Evolutionary conservation across 2,797 vertebrate species (phyloP), one percentile per base, ranked within the genome.

Genomic region (Pipistrellus pygmaeus): DNA sequence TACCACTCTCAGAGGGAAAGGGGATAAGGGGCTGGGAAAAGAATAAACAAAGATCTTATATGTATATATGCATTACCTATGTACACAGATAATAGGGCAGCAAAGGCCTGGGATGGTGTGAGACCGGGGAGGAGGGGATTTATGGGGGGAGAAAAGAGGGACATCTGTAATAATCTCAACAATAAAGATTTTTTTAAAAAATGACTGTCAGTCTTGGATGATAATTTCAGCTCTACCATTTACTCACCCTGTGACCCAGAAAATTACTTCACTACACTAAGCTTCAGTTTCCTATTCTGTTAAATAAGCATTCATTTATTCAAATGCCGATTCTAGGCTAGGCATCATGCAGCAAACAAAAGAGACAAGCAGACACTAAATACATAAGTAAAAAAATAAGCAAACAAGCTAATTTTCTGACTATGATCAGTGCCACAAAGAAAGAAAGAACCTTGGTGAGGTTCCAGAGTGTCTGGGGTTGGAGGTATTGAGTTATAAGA

Each of bases 271-370:
- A 30, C 18, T 6, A 6, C 51, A 21, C 89, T 27, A 27, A 76
- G 73, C 66, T 82, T 93, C 68, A n/a, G 51, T 90, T 96, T 95
- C 66, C 89, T 60, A 30, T 15, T 76, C 75, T 85, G 53, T 44
- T 85, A 77, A 75, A 53, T 48, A 86, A 78, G 6, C 60, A 9
- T 62, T 82, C 62, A 53, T 66, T 71, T 73, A 77, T 77, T 76
- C 57, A 77, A 77, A 30, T 2, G 2, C 21, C 62, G 38, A 35
- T 46, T 57, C 51, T 64, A 76, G 46, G 62, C 38, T 80, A 81
- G 30, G 62, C 51, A 48, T 69, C 51, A 53, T 69, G 86, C 44
- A 78, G 76, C 62, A 92, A 95, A 86, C 69, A 85, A 75, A 23
- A 64, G 3, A 88, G 38, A 90, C 46, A 75, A 92, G 48, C 53